These are phyloP conservation scores for Melanargia galathea DNA, from an alignment of 2,888 invertebrate species.

Conservation along the genomic window DNA sequence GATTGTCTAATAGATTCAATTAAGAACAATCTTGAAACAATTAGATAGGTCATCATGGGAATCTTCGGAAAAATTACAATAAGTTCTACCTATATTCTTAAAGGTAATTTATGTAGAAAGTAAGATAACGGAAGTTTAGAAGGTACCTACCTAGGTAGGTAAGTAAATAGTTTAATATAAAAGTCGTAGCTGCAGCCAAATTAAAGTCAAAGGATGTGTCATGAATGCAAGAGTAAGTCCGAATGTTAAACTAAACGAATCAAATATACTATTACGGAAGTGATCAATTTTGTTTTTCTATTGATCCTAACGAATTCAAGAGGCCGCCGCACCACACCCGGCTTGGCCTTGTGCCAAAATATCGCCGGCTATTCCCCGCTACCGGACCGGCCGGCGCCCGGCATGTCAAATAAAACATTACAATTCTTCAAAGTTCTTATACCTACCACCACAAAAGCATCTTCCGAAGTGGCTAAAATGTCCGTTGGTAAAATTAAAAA, in stretches of 20 bases:
- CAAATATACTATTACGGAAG: conserved; percentile 3
- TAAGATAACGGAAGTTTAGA: too few relatives aligned
- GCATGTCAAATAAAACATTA: conserved; percentile 46
- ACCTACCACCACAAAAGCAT: conserved; percentile 7
- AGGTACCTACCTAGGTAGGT: too few relatives aligned
- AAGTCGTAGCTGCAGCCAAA: not conserved
- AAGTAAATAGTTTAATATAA: too few relatives aligned
- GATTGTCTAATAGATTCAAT: conserved; percentile 30
- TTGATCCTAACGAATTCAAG: conserved; percentile 50
- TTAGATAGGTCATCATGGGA: not conserved
- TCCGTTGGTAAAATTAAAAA: conserved; percentile 1
- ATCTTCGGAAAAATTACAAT: not conserved
- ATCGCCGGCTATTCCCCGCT: conserved; percentile 58
- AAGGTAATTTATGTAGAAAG: not conserved
- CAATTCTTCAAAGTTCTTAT: conserved; percentile 6
- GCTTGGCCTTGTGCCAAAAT: conserved; percentile 66
- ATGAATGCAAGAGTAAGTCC: not conserved
- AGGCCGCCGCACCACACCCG: conserved; percentile 59
- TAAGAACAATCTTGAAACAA: conserved; percentile 26
- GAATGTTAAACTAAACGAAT: not conserved
- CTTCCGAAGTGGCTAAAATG: conserved; percentile 5
- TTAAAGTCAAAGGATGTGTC: not conserved
- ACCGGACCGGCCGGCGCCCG: conserved; percentile 43
- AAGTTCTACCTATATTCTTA: not conserved
- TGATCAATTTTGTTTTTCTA: conserved; percentile 31